These are phyloP conservation scores for Coptodon rendalli DNA, from an alignment of 2,113 vertebrate species.

Conservation along the genomic window DNA sequence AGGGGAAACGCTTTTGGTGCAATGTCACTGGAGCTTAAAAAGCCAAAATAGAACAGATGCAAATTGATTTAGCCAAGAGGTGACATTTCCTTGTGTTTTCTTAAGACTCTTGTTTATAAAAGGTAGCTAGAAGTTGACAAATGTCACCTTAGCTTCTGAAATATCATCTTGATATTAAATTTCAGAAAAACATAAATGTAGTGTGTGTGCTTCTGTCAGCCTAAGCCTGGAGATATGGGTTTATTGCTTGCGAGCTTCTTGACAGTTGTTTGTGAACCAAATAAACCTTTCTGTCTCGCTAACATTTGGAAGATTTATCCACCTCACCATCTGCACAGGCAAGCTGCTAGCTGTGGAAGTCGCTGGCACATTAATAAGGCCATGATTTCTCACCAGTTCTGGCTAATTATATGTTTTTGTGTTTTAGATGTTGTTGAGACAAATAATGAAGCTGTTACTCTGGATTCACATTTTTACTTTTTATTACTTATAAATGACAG, in stretches of 20 bases:
- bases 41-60: background rate
- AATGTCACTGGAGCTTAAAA: slow-evolving; percentile 15
- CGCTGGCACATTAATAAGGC: background rate
- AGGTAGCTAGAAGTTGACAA: background rate
- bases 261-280: background rate
- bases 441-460: background rate
- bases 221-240: background rate
- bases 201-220: background rate
- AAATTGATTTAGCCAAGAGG: slow-evolving; percentile 19
- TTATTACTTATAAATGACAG: background rate
- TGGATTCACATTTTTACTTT: background rate
- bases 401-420: background rate
- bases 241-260: background rate
- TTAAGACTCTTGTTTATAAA: background rate
- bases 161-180: background rate
- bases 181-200: background rate
- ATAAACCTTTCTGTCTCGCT: background rate
- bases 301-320: background rate
- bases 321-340: background rate
- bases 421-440: background rate
- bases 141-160: background rate
- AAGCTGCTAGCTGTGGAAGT: background rate
- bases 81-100: slow-evolving; percentile 23
- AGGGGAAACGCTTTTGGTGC: slow-evolving; percentile 19
- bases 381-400: background rate